Conservation (phyloP, 2,113 vertebrate genomes). For the Amphilophus citrinellus region DNA sequence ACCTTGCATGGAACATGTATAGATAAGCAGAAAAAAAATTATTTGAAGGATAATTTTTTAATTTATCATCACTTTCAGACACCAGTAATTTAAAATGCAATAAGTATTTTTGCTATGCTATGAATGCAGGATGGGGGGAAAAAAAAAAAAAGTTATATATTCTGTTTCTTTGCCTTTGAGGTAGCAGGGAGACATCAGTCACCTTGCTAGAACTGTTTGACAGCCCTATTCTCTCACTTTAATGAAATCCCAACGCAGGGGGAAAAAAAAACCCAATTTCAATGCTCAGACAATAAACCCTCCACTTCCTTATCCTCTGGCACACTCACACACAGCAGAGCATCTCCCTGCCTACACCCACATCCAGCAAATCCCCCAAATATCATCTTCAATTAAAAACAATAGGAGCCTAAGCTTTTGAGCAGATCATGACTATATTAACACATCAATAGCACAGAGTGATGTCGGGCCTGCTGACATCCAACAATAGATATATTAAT, state of each 20-base stretch:
- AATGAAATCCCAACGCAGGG: slow-evolving; percentile 71
- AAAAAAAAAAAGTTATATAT: slow-evolving; percentile 46
- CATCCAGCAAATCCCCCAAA: slow-evolving; percentile 53
- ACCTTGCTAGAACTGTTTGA: slow-evolving; percentile 58
- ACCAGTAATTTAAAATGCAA: slow-evolving; percentile 52
- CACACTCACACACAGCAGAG: slow-evolving; percentile 42
- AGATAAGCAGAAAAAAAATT: slow-evolving; percentile 66
- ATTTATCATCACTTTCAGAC: slow-evolving; percentile 67
- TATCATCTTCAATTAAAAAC: slow-evolving; percentile 60
- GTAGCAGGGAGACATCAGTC: slow-evolving; percentile 62
- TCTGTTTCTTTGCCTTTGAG: slow-evolving; percentile 47
- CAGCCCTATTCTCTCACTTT: slow-evolving; percentile 68
- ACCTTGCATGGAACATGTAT: slow-evolving; percentile 29
- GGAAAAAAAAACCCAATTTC: slow-evolving; percentile 52
- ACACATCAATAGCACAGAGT: slow-evolving; percentile 41
- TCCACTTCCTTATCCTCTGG: slow-evolving; percentile 38
- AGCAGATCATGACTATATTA: slow-evolving; percentile 54
- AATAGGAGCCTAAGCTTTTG: slow-evolving; percentile 55
- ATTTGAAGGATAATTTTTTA: slow-evolving; percentile 41
- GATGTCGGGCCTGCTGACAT: slow-evolving; percentile 13
- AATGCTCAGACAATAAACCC: slow-evolving; percentile 65
- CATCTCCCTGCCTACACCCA: slow-evolving; percentile 38
- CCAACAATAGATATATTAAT: slow-evolving; percentile 10
- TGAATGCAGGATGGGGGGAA: slow-evolving; percentile 19
- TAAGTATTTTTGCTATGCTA: slow-evolving; percentile 42